Conservation (phyloP, 2,113 vertebrate genomes). For the Eulemur macaco region DNA sequence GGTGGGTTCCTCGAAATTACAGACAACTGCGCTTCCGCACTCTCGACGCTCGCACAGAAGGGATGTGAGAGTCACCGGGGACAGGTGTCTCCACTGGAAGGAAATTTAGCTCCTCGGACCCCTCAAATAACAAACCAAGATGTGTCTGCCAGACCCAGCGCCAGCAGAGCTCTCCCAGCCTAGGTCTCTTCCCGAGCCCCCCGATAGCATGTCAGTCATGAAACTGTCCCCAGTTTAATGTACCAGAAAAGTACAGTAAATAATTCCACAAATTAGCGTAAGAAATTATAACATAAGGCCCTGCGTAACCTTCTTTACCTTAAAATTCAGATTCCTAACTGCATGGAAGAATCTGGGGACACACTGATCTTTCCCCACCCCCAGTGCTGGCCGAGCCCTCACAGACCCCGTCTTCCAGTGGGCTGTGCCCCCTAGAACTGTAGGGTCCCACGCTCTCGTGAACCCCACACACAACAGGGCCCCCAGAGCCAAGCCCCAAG, state of each 20-base stretch:
- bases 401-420: background rate
- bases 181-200: accelerated
- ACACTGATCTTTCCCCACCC: too few species aligned
- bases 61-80: accelerated
- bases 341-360: background rate
- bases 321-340: background rate
- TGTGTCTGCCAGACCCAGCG: accelerated
- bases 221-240: background rate
- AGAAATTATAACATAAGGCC: background rate
- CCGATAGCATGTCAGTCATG: accelerated
- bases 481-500: background rate
- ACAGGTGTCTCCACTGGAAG: accelerated
- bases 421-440: background rate
- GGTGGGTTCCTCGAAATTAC: accelerated
- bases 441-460: background rate
- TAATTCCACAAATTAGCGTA: background rate
- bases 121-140: background rate
- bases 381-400: too few species aligned
- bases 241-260: background rate
- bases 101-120: background rate
- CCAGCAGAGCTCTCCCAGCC: accelerated
- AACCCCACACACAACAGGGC: background rate
- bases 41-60: accelerated
- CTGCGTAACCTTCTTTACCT: background rate
- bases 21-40: accelerated